Evolutionary conservation across 2,113 vertebrate species (phyloP).

Genomic region (Microtus ochrogaster): DNA sequence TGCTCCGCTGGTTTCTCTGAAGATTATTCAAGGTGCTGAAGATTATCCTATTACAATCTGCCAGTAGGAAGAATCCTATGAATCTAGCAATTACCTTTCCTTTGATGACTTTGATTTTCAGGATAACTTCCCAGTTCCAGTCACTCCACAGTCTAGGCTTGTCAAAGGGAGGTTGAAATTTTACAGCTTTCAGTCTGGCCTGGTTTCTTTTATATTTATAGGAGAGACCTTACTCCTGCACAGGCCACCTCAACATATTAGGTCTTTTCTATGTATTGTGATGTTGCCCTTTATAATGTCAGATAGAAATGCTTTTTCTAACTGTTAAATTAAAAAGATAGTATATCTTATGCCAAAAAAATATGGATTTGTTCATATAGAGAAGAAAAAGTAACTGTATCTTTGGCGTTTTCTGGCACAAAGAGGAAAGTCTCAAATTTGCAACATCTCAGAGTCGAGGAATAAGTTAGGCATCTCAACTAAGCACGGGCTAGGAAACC

Average conservation of each 20-base stretch:
- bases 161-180: not conserved
- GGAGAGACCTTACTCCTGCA: not conserved
- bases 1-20: not conserved
- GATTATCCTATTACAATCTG: not conserved
- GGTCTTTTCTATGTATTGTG: not conserved
- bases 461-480: not conserved
- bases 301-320: not conserved
- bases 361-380: not conserved
- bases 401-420: not conserved
- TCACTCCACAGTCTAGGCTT: not conserved
- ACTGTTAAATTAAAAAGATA: not conserved
- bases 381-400: not conserved
- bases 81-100: constrained; percentile 2
- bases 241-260: not conserved
- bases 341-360: not conserved
- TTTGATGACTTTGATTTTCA: constrained; percentile 31
- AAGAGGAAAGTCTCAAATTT: not conserved
- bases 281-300: not conserved
- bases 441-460: not conserved
- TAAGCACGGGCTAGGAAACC: not conserved
- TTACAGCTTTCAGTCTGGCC: not conserved
- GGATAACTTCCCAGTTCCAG: not conserved
- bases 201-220: not conserved
- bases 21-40: not conserved
- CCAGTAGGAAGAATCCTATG: not conserved